Percentiles rank a stretch among this genome's conserved stretches.
phyloP scores from a whole-genome alignment of 2,113 vertebrate species.

The Engystomops pustulosus region DNA sequence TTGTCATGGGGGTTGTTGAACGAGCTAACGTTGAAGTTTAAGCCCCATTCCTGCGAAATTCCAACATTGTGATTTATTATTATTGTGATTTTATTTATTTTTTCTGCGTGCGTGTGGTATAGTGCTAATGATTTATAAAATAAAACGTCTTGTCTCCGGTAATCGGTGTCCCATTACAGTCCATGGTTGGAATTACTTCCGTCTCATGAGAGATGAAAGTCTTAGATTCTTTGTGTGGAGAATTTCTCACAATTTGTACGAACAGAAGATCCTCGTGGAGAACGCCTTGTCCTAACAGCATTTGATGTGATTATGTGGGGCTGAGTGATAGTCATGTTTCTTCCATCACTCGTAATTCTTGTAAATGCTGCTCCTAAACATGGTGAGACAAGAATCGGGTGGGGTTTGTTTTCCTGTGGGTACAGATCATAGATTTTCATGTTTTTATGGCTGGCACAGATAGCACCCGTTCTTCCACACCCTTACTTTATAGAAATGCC shows the following conservation, averaged over 20 bases:
- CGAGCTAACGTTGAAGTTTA: too few relatives aligned
- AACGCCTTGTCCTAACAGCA: conserved; percentile 20
- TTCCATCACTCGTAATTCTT: neutral
- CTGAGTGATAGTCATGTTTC: neutral
- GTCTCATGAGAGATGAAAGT: neutral
- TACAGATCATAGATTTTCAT: neutral
- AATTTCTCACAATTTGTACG: neutral
- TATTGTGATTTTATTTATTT: too few relatives aligned
- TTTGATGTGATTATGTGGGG: neutral
- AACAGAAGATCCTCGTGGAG: neutral
- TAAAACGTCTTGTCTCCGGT: too few relatives aligned
- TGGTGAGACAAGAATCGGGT: conserved; percentile 35
- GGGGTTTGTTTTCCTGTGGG: conserved; percentile 19
- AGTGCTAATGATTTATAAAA: too few relatives aligned
- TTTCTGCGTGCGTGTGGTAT: too few relatives aligned
- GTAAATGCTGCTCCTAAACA: neutral
- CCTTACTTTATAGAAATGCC: neutral
- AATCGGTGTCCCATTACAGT: too few relatives aligned
- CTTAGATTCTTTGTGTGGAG: too few relatives aligned
- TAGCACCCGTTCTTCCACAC: neutral
- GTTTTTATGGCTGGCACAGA: neutral
- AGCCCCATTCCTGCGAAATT: too few relatives aligned
- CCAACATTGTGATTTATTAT: too few relatives aligned
- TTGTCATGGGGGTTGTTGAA: too few relatives aligned
- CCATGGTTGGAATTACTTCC: too few relatives aligned